A percentile compares a stretch with the other conserved stretches of the same genome.
These are phyloP conservation scores for Epizoanthus stellaris DNA, from an alignment of 92 coral and sea anemone genomes.

Conservation along the genomic window DNA sequence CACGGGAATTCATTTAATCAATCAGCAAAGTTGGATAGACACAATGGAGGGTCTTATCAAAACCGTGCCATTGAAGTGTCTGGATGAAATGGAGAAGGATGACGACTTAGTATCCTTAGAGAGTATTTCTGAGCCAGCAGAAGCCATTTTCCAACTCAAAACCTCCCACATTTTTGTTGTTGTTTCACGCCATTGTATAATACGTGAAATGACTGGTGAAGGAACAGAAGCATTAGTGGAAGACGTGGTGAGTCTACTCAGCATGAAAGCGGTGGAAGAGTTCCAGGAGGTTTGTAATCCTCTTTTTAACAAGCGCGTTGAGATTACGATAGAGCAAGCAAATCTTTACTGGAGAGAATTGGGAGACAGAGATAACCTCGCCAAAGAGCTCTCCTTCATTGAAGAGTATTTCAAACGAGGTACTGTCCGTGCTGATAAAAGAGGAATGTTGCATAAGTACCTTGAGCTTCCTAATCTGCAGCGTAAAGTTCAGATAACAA, in stretches of 20 bases:
- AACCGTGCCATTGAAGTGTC: neutral
- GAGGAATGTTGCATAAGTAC: constrained; percentile 50
- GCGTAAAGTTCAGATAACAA: constrained; percentile 52
- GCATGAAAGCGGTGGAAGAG: constrained; percentile 21
- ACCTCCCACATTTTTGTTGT: constrained; percentile 13
- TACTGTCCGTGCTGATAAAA: neutral
- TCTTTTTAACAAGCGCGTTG: neutral
- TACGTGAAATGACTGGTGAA: neutral
- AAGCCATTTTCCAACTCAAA: neutral
- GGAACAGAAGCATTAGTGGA: neutral
- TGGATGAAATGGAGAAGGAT: constrained; percentile 8
- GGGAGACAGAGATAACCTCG: constrained; percentile 37
- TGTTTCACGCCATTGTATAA: constrained; percentile 10
- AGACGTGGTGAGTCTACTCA: constrained; percentile 6
- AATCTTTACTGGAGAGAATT: constrained; percentile 22
- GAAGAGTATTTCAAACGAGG: constrained; percentile 32
- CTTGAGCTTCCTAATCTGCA: constrained; percentile 57
- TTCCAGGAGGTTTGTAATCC: constrained; percentile 38
- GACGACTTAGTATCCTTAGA: neutral
- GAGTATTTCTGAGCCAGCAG: neutral
- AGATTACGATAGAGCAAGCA: neutral
- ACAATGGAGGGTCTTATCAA: neutral
- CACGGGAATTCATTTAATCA: neutral
- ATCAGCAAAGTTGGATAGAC: neutral
- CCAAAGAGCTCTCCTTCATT: constrained; percentile 62